Evolutionary conservation across 2,888 invertebrate genomes (phyloP), one percentile per base, ranked within the genome.

Genomic region (Encarsia formosa): DNA sequence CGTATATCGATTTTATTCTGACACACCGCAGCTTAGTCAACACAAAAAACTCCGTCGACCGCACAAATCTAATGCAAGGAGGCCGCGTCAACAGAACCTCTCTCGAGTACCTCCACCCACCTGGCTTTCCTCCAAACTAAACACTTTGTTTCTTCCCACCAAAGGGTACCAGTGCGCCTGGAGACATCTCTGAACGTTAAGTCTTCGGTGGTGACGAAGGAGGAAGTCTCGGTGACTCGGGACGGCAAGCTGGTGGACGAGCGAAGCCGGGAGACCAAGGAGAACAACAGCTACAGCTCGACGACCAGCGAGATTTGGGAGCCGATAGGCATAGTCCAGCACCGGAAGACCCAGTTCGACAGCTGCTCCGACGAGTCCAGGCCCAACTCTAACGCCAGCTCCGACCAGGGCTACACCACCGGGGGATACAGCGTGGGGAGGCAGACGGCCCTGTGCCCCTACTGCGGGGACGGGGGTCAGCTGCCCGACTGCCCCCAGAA

Each of bases 171-270:
- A 16, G 84, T 86, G 2, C 81, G 84, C 59, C 74, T 86, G 61
- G 86, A 86, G 71, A 85, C 86, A 34, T 83, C 84, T 43, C 71
- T 86, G 59, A 85, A 83, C 62, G 85, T 86, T 3, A 85, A 85
- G 66, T 84, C 85, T 18, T 83, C 84, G 41, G 80, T 85, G 40
- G 81, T 84, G 34, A 85, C 85, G 52, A 83, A 82, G 57, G 86
- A 86, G 66, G 84, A 85, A 67, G 82, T 86, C 57, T 83, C 83
- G 0, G 84, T 86, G 23, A 81, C 83, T 1, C 77, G 81, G 22
- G 82, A 81, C 53, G 86, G 86, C 2, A 79, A 79, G 61, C 77
- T 86, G 51, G 79, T 86, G n/a, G 86, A 86, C 69, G 86, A 86
- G 66, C 72, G 85, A 5, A 81, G 81, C 54, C 78, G 83, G 43